A percentile compares a stretch with the other conserved stretches of the same genome.
Conservation (phyloP, 1,140 invertebrate species). For the Myzus persicae region DNA sequence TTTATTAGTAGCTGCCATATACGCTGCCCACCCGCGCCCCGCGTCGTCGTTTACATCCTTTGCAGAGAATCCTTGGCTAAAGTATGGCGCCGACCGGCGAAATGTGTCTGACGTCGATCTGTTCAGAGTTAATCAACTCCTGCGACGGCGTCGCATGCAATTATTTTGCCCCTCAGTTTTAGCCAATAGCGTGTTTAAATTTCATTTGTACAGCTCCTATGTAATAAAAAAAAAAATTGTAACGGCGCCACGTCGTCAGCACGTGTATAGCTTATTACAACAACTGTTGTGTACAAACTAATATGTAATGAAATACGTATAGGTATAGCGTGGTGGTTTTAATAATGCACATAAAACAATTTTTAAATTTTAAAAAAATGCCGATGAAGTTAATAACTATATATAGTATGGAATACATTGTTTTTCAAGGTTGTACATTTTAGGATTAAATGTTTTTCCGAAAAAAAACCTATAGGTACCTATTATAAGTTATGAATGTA, state of each 20-base stretch:
- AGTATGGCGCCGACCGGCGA: slow-evolving; percentile 30
- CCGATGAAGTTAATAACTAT: not conserved
- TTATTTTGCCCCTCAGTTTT: not conserved
- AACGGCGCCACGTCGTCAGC: not conserved
- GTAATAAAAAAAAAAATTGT: not conserved
- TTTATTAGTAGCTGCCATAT: slow-evolving; percentile 13
- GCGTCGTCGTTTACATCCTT: not conserved
- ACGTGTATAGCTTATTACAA: not conserved
- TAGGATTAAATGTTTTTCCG: not conserved
- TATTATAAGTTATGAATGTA: too few relatives aligned
- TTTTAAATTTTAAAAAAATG: not conserved
- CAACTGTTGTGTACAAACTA: not conserved
- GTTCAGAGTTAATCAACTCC: slow-evolving; percentile 29
- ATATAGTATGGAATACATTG: not conserved
- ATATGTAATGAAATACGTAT: not conserved
- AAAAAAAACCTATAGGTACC: not conserved
- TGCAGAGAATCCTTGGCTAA: not conserved
- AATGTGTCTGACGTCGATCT: slow-evolving; percentile 46
- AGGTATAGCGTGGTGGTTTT: too few relatives aligned
- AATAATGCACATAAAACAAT: too few relatives aligned
- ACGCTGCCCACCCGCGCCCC: not conserved
- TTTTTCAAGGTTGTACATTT: not conserved
- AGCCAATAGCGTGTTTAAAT: not conserved
- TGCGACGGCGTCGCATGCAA: not conserved
- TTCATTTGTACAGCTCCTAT: not conserved